Percentiles rank a stretch among this genome's conserved stretches.
These are phyloP conservation scores for Trochalopteron elliotii DNA, from an alignment of 2,113 vertebrate genomes.

Conservation along the genomic window DNA sequence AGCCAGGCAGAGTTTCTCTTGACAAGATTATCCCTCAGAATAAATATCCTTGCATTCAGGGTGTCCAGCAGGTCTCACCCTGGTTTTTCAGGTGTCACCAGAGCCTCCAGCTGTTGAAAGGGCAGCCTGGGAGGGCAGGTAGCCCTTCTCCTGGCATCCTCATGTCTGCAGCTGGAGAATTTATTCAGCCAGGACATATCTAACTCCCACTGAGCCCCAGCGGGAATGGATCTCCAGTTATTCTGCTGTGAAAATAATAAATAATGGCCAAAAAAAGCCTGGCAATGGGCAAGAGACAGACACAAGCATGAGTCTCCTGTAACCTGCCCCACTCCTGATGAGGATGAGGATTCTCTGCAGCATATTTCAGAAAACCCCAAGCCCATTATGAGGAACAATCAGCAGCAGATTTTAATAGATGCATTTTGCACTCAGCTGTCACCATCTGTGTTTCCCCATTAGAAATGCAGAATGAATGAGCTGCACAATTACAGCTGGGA, in stretches of 20 bases:
- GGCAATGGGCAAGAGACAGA: neutral
- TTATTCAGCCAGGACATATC: neutral
- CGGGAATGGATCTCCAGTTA: neutral
- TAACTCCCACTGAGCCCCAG: neutral
- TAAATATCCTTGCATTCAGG: neutral
- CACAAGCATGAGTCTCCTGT: neutral
- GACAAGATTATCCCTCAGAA: neutral
- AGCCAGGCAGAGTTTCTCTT: neutral
- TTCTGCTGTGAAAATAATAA: neutral
- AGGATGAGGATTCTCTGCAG: neutral
- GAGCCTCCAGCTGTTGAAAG: neutral
- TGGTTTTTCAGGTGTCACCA: neutral
- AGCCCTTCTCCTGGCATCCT: neutral
- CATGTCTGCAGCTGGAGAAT: neutral
- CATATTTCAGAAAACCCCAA: conserved; percentile 18
- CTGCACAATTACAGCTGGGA: conserved; percentile 55
- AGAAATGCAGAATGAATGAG: conserved; percentile 60
- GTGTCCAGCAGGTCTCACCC: neutral
- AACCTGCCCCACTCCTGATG: neutral
- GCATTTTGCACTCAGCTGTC: conserved; percentile 60
- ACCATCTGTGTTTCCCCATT: conserved; percentile 67
- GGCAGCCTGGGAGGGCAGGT: neutral
- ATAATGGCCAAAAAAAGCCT: neutral
- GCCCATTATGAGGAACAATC: conserved; percentile 62
- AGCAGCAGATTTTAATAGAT: conserved; percentile 66